Base-by-base conservation (phyloP, 2,797 vertebrate genomes). In the Lagocephalus sceleratus region DNA sequence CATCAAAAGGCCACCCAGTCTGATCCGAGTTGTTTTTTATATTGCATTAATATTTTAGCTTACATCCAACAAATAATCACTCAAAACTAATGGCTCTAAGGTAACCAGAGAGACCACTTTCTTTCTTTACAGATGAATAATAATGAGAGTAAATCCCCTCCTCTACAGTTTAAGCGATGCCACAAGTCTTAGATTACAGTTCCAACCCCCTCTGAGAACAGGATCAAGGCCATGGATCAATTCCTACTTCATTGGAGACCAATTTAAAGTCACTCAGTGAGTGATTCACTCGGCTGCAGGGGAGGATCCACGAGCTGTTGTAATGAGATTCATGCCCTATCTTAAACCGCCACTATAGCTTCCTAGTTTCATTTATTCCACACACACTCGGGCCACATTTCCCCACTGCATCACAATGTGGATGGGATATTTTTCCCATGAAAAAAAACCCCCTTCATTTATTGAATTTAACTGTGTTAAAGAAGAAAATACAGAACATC, bases 241-340 rank as follows among this genome's bases (percentile, higher is more conserved):
- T 89, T 84, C 68, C 63, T 76, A 80, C 77, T 87, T 85, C 79
- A 87, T 88, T 85, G 87, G 79, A 86, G 75, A 85, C 80, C 84
- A 88, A 89, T 88, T 87, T 86, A 79, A 87, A 90, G 84, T 87
- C 81, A 83, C 80, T 83, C 77, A 63, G 83, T 22, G 20, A 85
- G 72, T 85, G 85, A 89, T 90, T 86, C 81, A 81, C 67, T 87
- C 87, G 81, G 84, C 85, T 88, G 73, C 77, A 71, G 82, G 81
- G 83, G 66, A 63, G 69, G 66, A 78, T 84, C 84, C 81, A 75
- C 74, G 75, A 82, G 83, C 74, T 57, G 57, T 56, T 43, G 75
- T 90, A 87, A 90, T 88, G 85, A 88, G 78, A 87, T 90, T 89
- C 83, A 85, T 75, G 71, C 66, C 73, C 83, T 80, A 86, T 89